Evolutionary conservation across 2,888 invertebrate species (phyloP).

Genomic region (Orthonevra nobilis): DNA sequence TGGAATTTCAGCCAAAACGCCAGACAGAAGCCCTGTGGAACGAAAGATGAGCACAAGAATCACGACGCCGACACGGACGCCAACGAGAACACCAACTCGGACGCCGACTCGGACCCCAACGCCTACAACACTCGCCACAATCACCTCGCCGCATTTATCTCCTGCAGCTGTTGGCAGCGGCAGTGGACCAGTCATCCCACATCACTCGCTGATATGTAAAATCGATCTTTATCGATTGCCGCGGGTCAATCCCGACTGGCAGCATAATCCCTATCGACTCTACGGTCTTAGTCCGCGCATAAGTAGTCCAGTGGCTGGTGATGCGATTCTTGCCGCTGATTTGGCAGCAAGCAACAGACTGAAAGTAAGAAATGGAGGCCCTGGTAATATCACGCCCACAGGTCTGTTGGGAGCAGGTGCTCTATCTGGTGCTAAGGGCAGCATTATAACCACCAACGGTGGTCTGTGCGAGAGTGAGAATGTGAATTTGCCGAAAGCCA

Average conservation of each 20-base stretch:
- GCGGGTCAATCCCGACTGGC: conserved; percentile 76
- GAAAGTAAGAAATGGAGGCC: conserved; percentile 31
- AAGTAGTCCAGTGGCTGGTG: conserved; percentile 66
- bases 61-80: conserved; percentile 73
- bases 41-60: conserved; percentile 72
- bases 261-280: conserved; percentile 74
- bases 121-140: conserved; percentile 65
- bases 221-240: conserved; percentile 77
- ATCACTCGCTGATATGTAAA: conserved; percentile 76
- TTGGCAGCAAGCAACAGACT: conserved; percentile 54
- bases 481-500: conserved; percentile 33
- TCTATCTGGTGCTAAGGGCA: conserved; percentile 6
- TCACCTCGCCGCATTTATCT: conserved; percentile 56
- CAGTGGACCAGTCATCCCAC: conserved; percentile 46
- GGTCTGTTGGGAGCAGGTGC: background rate
- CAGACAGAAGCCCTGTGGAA: conserved; percentile 72
- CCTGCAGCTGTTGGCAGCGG: conserved; percentile 67
- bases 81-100: conserved; percentile 73
- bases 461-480: conserved; percentile 42
- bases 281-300: conserved; percentile 72
- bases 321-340: conserved; percentile 63
- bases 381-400: conserved; percentile 44
- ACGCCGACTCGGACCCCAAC: conserved; percentile 76
- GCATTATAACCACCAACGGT: conserved; percentile 31
- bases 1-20: conserved; percentile 45